Conservation (phyloP, 2,113 vertebrate species). For the Gymnorhina tibicen region DNA sequence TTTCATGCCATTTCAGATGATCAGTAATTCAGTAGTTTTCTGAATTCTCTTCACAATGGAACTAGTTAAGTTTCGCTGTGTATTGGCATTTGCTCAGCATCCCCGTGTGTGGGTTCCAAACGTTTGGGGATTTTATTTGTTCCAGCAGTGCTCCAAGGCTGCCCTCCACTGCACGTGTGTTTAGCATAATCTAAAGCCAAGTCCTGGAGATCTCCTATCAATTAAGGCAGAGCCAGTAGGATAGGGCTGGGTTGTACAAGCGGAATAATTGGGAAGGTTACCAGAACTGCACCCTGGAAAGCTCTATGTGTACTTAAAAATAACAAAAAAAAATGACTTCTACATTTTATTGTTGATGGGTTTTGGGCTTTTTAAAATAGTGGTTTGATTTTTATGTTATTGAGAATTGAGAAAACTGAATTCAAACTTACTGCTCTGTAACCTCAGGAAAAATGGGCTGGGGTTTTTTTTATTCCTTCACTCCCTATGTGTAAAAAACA, state of each 20-base stretch:
- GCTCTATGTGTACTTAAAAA: not conserved
- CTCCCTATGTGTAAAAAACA: not conserved
- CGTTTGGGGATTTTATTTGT: not conserved
- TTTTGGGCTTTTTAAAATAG: accelerated
- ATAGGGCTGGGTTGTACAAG: not conserved
- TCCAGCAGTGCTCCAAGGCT: not conserved
- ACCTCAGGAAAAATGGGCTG: not conserved
- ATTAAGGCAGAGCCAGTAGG: not conserved
- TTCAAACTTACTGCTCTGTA: not conserved
- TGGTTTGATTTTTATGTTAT: not conserved
- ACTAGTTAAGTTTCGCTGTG: not conserved
- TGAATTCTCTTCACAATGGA: not conserved
- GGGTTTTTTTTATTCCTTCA: not conserved
- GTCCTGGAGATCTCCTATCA: not conserved
- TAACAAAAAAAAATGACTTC: not conserved
- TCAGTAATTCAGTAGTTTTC: not conserved
- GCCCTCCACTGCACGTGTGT: not conserved
- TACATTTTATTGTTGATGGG: not conserved
- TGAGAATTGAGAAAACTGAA: not conserved
- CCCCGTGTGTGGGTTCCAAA: not conserved
- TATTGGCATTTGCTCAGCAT: not conserved
- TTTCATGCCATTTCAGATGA: not conserved
- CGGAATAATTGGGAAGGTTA: not conserved
- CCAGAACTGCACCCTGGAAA: not conserved
- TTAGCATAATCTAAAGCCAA: not conserved